Evolutionary conservation across 2,888 invertebrate species (phyloP).

Genomic region (Amiota mariae): DNA sequence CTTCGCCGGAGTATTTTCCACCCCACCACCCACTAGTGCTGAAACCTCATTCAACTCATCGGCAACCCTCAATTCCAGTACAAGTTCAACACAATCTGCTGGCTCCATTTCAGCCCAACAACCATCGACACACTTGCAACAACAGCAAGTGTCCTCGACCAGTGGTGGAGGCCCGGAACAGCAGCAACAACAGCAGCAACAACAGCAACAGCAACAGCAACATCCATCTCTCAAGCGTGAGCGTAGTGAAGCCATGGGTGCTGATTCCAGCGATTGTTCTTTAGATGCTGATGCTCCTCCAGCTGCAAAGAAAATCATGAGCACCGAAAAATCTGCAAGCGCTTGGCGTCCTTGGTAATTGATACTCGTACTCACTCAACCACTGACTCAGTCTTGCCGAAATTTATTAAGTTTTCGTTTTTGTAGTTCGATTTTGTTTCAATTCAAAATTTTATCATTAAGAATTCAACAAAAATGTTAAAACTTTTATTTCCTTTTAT

Average conservation of each 20-base stretch:
- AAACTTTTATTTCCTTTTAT: not conserved
- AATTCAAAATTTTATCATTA: slow-evolving; percentile 3
- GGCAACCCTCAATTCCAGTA: slow-evolving; percentile 54
- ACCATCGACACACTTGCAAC: slow-evolving; percentile 62
- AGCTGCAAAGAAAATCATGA: slow-evolving; percentile 58
- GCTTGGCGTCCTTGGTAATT: slow-evolving; percentile 78
- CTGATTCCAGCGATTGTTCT: slow-evolving; percentile 65
- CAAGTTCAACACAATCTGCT: slow-evolving; percentile 74
- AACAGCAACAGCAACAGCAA: slow-evolving; percentile 46
- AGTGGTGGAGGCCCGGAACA: slow-evolving; percentile 51
- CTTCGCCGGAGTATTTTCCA: slow-evolving; percentile 71
- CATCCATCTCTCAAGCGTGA: slow-evolving; percentile 36
- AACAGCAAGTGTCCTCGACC: slow-evolving; percentile 68
- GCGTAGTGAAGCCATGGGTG: slow-evolving; percentile 40
- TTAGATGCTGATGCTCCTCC: slow-evolving; percentile 52
- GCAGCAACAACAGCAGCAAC: slow-evolving; percentile 47
- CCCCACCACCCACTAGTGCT: slow-evolving; percentile 78
- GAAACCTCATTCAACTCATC: slow-evolving; percentile 74
- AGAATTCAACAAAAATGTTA: slow-evolving; percentile 15
- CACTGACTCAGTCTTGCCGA: not conserved
- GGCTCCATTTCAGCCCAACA: slow-evolving; percentile 70
- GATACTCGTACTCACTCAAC: no score
- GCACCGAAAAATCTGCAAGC: slow-evolving; percentile 71
- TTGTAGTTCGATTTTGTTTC: slow-evolving; percentile 15
- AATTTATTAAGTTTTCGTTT: slow-evolving; percentile 31